Evolutionary conservation across 2,888 invertebrate species (phyloP).

Genomic region (Adela reaumurella): DNA sequence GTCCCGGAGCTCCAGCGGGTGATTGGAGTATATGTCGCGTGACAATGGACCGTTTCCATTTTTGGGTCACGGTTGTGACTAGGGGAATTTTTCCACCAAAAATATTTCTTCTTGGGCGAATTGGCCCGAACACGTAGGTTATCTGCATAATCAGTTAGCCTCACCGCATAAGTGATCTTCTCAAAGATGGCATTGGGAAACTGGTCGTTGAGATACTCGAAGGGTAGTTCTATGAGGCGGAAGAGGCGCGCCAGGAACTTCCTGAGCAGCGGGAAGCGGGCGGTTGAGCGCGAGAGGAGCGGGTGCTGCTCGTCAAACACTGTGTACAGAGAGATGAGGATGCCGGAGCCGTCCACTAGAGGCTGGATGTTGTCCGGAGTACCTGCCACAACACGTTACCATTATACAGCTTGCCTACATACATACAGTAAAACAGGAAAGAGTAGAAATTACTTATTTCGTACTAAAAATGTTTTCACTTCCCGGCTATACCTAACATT

Average conservation of each 20-base stretch:
- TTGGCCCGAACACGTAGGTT: no score
- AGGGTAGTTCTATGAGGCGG: conserved; percentile 58
- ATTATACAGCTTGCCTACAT: not conserved
- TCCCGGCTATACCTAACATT: no score
- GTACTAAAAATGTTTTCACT: no score
- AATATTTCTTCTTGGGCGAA: no score
- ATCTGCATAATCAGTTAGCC: conserved; percentile 17
- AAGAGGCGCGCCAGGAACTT: conserved; percentile 62
- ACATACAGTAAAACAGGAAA: no score
- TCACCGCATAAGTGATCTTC: conserved; percentile 58
- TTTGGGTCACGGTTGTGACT: no score
- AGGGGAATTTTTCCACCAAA: no score
- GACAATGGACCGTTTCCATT: no score
- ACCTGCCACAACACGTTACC: conserved; percentile 28
- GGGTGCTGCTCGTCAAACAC: conserved; percentile 59
- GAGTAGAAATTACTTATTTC: no score
- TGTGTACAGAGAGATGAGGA: conserved; percentile 60
- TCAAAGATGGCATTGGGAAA: conserved; percentile 66
- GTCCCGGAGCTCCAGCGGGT: no score
- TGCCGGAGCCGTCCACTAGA: conserved; percentile 61
- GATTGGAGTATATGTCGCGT: no score
- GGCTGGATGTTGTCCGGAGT: conserved; percentile 63
- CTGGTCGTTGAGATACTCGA: conserved; percentile 58
- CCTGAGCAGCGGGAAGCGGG: conserved; percentile 61
- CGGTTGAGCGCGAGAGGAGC: conserved; percentile 45